phyloP scores from a whole-genome alignment of 2,113 vertebrate species.

The Lanius collurio region DNA sequence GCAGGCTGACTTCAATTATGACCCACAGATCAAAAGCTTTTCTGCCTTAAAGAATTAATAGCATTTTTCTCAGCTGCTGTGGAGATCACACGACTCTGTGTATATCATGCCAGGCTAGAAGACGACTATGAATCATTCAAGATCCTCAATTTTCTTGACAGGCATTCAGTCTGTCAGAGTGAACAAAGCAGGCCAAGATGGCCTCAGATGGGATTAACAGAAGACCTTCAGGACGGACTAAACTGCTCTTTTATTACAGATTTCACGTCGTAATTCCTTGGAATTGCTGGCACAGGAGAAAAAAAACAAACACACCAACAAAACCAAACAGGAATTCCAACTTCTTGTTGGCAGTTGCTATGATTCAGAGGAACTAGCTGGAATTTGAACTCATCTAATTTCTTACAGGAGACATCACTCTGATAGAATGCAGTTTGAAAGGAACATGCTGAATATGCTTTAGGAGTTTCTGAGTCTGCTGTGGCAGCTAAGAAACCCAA shows the following conservation, averaged over 20 bases:
- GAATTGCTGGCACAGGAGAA: neutral
- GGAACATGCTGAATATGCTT: neutral
- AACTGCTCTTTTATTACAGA: neutral
- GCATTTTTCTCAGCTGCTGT: neutral
- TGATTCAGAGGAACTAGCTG: neutral
- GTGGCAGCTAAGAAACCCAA: neutral
- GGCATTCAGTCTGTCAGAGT: neutral
- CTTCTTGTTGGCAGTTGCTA: neutral
- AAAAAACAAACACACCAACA: neutral
- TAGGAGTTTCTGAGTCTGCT: neutral
- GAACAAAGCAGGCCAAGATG: neutral
- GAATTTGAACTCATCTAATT: neutral
- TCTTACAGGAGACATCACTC: neutral
- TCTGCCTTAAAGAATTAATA: neutral
- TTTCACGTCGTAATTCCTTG: neutral
- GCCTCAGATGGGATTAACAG: neutral
- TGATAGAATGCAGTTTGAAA: neutral
- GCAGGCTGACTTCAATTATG: neutral
- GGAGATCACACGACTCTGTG: neutral
- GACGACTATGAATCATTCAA: conserved; percentile 11
- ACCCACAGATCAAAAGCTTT: neutral
- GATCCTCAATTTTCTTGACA: neutral
- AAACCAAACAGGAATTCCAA: neutral
- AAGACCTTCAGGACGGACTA: neutral
- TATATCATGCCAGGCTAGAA: neutral